phyloP scores from a whole-genome alignment of 2,797 vertebrate species.

The Chiroxiphia lanceolata region DNA sequence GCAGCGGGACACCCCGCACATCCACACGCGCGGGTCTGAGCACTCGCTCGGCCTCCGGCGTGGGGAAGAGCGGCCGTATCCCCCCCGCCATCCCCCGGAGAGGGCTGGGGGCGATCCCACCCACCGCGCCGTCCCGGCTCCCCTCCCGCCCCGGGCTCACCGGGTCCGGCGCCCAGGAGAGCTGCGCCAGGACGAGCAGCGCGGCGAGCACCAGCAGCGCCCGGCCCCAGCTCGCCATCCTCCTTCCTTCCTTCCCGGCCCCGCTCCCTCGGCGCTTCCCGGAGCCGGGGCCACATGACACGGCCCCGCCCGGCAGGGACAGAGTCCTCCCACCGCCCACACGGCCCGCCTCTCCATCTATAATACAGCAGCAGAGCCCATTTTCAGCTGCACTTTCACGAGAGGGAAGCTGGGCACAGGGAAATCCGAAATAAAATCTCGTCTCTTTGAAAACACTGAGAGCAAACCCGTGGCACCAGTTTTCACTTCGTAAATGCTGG shows the following conservation, averaged over 20 bases:
- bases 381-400: not conserved
- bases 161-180: constrained; percentile 35
- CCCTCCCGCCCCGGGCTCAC: not conserved
- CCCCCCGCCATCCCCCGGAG: not conserved
- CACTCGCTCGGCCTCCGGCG: not conserved
- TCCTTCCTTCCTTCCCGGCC: not conserved
- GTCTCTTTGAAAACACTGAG: not conserved
- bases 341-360: rapidly evolving
- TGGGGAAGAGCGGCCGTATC: not conserved
- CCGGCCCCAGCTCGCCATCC: not conserved
- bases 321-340: rapidly evolving
- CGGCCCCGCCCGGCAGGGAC: not conserved
- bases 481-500: not conserved
- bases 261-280: not conserved
- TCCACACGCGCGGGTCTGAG: rapidly evolving
- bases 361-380: rapidly evolving
- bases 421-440: not conserved
- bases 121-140: not conserved
- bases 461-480: not conserved
- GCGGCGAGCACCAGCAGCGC: not conserved
- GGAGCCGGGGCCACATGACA: not conserved
- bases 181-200: not conserved
- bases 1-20: not conserved
- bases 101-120: not conserved
- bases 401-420: not conserved